Base-by-base conservation (phyloP, 2,888 invertebrate species). In the Megastigmus dorsalis region DNA sequence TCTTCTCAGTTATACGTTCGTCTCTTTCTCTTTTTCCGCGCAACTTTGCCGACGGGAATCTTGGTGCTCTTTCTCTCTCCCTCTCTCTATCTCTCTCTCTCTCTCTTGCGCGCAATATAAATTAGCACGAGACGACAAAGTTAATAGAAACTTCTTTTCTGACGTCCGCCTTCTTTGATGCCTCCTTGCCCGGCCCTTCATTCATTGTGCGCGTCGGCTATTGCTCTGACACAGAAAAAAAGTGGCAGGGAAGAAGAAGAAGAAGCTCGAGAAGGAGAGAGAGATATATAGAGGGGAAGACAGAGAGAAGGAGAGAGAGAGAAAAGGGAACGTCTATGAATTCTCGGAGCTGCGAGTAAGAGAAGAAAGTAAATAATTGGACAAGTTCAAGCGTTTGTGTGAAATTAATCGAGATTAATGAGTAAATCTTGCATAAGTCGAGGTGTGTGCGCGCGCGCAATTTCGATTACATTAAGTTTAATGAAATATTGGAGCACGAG, bases 401-500 rank as follows among this genome's bases (percentile, higher is more conserved):
- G 50, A 41, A 66, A 74, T 74, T 70, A 59, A 75, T 75, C 66
- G 38, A 70, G 52, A 70, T 63, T 65, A 63, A 69, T 65, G 55
- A 30, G 33, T 50, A 59, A 57, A n/a, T 50, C 50, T 63, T 63
- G 38, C 20, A 20, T 30, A 43, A 54, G 38, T 50, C 38, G 20
- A 50, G 30, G 20, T 36, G 13, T 48, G 6, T 4, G 0, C 59
- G 18, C n/a, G 18, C 15, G 23, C 45, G 45, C n/a, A n/a, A n/a
- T n/a, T n/a, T 57, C 67, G 45, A 59, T 59, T 50, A 18, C 9
- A 68, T 68, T 50, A 38, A 28, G 33, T 28, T 55, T 48, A 59
- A 68, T 50, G 59, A 50, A 50, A 38, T 68, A 50, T 68, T 28
- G 33, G 45, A 54, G 7, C 23, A n/a, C 15, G 7, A 52, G 28